Percentiles rank a stretch among this genome's conserved stretches.
These are phyloP conservation scores for Steatocranus sp. DNA, from an alignment of 2,797 vertebrate genomes.

Conservation along the genomic window DNA sequence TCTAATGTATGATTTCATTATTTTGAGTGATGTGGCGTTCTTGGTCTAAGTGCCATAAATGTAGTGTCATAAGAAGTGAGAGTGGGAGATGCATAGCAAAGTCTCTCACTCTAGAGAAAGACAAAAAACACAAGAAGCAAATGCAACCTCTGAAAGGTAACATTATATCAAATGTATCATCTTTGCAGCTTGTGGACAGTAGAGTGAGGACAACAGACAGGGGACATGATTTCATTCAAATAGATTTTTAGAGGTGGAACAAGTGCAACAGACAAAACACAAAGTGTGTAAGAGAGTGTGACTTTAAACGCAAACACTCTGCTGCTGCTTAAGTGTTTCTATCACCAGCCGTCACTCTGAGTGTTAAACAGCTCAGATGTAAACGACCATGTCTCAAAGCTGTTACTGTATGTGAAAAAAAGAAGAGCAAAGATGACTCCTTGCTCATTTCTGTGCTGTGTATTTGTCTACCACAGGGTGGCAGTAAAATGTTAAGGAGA, in stretches of 20 bases:
- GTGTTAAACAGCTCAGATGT: conserved; percentile 63
- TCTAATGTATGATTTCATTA: conserved; percentile 9
- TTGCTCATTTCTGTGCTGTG: conserved; percentile 45
- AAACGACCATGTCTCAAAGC: conserved; percentile 81
- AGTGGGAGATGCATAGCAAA: not conserved
- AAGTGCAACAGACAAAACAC: conserved; percentile 40
- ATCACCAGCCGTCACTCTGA: conserved; percentile 78
- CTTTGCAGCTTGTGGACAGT: not conserved
- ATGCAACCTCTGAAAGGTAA: not conserved
- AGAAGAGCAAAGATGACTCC: conserved; percentile 13
- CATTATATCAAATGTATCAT: not conserved
- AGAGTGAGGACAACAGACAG: not conserved
- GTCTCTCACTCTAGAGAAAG: not conserved
- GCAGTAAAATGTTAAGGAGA: conserved; percentile 11
- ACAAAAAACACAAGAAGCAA: not conserved
- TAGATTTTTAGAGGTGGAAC: not conserved
- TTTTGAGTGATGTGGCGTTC: not conserved
- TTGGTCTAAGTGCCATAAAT: conserved; percentile 40
- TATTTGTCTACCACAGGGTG: conserved; percentile 50
- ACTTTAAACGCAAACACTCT: conserved; percentile 24
- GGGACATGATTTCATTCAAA: not conserved
- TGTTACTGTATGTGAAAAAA: conserved; percentile 64
- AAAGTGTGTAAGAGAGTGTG: conserved; percentile 32
- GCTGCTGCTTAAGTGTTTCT: conserved; percentile 69
- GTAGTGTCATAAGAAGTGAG: conserved; percentile 12